A percentile compares a stretch with the other conserved stretches of the same genome.
phyloP scores from a whole-genome alignment of 2,113 vertebrate species.

The Clinocottus analis region DNA sequence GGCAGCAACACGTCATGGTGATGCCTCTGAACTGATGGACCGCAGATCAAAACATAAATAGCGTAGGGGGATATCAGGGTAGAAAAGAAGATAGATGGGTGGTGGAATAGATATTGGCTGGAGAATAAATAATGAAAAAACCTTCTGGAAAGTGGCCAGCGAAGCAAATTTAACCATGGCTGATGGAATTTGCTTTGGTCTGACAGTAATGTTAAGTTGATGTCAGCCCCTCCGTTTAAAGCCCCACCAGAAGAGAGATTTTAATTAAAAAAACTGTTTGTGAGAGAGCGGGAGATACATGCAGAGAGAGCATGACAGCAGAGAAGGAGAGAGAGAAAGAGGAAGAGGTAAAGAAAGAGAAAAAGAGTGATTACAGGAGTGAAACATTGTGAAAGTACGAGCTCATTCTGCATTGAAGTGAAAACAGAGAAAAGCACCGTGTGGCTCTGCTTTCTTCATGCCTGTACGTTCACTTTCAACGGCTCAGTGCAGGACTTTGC shows the following conservation, averaged over 20 bases:
- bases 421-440: constrained; percentile 34
- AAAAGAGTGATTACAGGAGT: constrained; percentile 34
- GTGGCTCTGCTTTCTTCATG: constrained; percentile 35
- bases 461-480: constrained; percentile 31
- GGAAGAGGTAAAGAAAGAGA: constrained; percentile 2
- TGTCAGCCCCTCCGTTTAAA: constrained; percentile 75
- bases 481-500: constrained; percentile 25
- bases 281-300: constrained; percentile 31
- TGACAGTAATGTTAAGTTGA: constrained; percentile 75
- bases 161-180: constrained; percentile 64
- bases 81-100: constrained; percentile 29
- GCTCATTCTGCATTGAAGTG: constrained; percentile 39
- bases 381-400: constrained; percentile 63
- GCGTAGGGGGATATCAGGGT: not conserved
- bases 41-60: constrained; percentile 18
- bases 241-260: constrained; percentile 68
- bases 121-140: constrained; percentile 47
- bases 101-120: constrained; percentile 55
- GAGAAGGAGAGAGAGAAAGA: not conserved
- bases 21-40: constrained; percentile 21
- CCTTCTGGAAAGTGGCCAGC: constrained; percentile 61
- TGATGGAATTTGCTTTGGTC: constrained; percentile 74
- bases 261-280: constrained; percentile 75
- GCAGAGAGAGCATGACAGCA: constrained; percentile 33
- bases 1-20: constrained; percentile 21